A percentile compares a stretch with the other conserved stretches of the same genome.
Evolutionary conservation across 2,113 vertebrate genomes (phyloP).

Genomic region (Tachycineta bicolor): DNA sequence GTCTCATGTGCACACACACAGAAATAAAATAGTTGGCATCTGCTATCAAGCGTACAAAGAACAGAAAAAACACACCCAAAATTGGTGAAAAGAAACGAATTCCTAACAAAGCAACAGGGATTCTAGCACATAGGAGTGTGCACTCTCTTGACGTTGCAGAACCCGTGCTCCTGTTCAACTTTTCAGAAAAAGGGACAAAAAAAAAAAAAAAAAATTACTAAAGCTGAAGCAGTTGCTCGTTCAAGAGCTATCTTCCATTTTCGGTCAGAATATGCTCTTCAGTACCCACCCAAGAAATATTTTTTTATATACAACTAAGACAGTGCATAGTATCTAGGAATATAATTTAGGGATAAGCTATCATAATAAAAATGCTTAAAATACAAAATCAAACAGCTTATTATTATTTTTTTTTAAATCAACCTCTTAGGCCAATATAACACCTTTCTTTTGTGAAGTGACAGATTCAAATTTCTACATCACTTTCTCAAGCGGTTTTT

Average conservation of each 20-base stretch:
- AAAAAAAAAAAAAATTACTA: background rate
- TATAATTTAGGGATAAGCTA: background rate
- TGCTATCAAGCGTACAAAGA: background rate
- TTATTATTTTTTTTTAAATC: background rate
- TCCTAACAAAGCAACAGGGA: background rate
- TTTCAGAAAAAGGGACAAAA: background rate
- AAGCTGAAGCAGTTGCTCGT: background rate
- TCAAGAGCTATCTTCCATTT: background rate
- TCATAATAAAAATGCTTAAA: background rate
- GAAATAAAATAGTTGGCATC: background rate
- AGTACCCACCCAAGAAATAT: background rate
- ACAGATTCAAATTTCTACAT: background rate
- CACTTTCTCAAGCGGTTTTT: background rate
- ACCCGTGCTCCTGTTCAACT: background rate
- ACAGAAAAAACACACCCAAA: accelerated
- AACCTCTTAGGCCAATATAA: background rate
- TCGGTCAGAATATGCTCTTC: background rate
- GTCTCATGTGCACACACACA: background rate
- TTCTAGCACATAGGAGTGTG: accelerated
- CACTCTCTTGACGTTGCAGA: background rate
- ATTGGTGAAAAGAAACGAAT: background rate
- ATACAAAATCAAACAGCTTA: background rate
- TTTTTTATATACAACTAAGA: background rate
- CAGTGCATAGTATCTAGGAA: background rate
- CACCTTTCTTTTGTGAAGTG: background rate